Base-by-base conservation (phyloP, 2,797 vertebrate genomes). In the Siniperca scherzeri region DNA sequence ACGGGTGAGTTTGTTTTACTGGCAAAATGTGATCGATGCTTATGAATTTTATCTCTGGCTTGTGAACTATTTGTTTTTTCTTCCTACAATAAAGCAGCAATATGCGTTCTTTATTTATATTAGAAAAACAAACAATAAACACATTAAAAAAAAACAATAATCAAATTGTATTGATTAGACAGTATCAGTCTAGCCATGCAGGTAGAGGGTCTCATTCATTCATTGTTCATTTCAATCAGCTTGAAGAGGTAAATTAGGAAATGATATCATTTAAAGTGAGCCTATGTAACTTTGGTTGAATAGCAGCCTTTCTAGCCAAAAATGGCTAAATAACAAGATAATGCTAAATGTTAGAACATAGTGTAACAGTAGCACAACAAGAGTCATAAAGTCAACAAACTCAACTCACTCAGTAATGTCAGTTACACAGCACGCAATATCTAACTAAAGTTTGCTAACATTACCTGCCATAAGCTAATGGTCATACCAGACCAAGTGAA, bases 1-100 rank as follows among this genome's bases (percentile, higher is more conserved):
- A 98, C 97, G 96, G 98, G 99, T 99, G 90, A 96, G 97, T 71
- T 50, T 27, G 7, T 60, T 52, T 33, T 16, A 22, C 5, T 16
- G 14, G 42, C 21, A 17, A 30, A 71, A 22, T 52, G 48, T 21
- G 59, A 80, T 60, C 25, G 19, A 70, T 57, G 60, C 9, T 61
- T 12, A 21, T 82, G n/a, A 33, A 22, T 62, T 36, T 44, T 52
- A 25, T 77, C 60, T 74, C 22, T 53, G 38, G 57, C 50, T 22
- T 38, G 14, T 50, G 52, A 38, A 16, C 12, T 10, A 16, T 61
- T 33, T 53, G 27, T n/a, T 16, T 38, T 70, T 53, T 14, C 11
- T 16, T 17, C 1, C 13, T 19, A 17, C 46, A 14, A 59, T 17
- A 30, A 74, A 38, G 16, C 8, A 30, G 46, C n/a, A 40, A 17